Evolutionary conservation across 2,888 invertebrate species (phyloP), one percentile per base, ranked within the genome.

Genomic region (Teleiodes luculella): DNA sequence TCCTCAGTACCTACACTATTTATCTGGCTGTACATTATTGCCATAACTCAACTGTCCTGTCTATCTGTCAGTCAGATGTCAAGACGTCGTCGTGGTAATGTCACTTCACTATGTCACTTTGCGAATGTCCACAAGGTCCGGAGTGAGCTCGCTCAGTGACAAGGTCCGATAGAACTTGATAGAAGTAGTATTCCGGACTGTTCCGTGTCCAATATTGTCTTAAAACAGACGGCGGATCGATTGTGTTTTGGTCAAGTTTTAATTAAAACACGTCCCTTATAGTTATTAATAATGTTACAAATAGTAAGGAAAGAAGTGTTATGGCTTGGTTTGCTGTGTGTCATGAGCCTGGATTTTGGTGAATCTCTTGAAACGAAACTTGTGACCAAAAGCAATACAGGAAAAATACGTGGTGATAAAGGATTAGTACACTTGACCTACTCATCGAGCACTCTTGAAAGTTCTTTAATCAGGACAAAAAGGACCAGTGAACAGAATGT

Each of bases 401-500:
- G 13, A 3, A 16, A 5, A 31, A 1, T 47, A 47, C 33, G 46
- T 47, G 46, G 46, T 47, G 16, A 8, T 1, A 10, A 47, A 16
- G 13, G 31, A 33, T 16, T 47, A 31, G 46, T 14, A 4, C 13
- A 3, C 5, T 46, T 13, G 1, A 46, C 30, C 13, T 18, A 16
- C 31, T 5, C 16, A 8, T 47, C 31, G 11, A 47, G 30, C 14
- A 30, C 14, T 13, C 31, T 10, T 48, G 48, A 35, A 54, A 51
- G n/a, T n/a, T n/a, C n/a, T 3, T 13, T 24, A 31, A 70, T 76
- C 75, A 86, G 88, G 76, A 65, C 75, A 56, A 86, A 80, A 70
- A 76, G 88, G 58, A 67, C 68, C 24, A 70, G 58, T 59, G 66
- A 70, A 16, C 60, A 65, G 50, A 78, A 75, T 65, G 56, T 71